These are phyloP conservation scores for Monochamus saltuarius DNA, from an alignment of 1,140 invertebrate genomes.

Conservation along the genomic window DNA sequence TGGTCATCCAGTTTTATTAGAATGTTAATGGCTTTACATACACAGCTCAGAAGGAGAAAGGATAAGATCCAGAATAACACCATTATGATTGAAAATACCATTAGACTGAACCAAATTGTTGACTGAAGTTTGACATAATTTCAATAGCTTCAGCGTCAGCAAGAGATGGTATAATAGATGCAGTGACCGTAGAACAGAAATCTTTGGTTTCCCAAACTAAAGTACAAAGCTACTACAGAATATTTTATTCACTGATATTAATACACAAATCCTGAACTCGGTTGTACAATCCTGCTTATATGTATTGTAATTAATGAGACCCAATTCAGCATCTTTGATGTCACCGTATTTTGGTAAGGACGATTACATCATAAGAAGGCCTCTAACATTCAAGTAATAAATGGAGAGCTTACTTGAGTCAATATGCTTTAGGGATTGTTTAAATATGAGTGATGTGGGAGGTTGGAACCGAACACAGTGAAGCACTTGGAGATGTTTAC, in stretches of 20 bases:
- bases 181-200: background rate
- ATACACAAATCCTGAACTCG: background rate
- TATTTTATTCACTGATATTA: background rate
- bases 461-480: too few species aligned
- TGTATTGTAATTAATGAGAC: background rate
- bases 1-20: background rate
- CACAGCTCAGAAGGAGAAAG: background rate
- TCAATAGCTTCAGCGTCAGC: conserved; percentile 3
- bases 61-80: conserved; percentile 7
- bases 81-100: background rate
- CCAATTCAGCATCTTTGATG: too few species aligned
- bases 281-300: background rate
- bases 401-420: too few species aligned
- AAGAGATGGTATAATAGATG: background rate
- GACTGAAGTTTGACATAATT: conserved; percentile 8
- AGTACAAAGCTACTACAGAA: background rate
- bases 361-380: too few species aligned
- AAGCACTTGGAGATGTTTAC: too few species aligned
- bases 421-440: too few species aligned
- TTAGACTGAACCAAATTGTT: too few species aligned
- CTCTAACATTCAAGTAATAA: too few species aligned
- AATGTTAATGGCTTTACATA: background rate
- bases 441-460: too few species aligned
- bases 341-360: too few species aligned
- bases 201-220: background rate